Base-by-base conservation (phyloP, 1,140 invertebrate genomes). In the Drosophila nasuta region DNA sequence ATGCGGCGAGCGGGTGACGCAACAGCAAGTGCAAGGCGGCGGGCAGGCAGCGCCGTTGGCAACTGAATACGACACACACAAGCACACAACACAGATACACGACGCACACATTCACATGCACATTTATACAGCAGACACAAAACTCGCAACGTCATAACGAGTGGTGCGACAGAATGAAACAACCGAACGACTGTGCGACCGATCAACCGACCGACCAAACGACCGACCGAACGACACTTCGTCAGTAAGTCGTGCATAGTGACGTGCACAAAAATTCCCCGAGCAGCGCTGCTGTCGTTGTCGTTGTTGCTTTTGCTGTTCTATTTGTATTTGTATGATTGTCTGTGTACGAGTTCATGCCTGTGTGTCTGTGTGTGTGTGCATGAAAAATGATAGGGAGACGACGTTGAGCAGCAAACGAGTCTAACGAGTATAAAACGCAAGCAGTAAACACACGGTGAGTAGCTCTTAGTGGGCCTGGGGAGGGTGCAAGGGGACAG, bases 101-200 rank as follows among this genome's bases (percentile, higher is more conserved):
- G 20, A 54, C 8, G 43, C 10, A 60, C n/a, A 49, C 41, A 46
- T 38, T 54, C 7, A 64, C 38, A 65, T 28, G 30, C 30, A 33
- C 30, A 33, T 33, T 33, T 33, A 33, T 70, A 60, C 48, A 15
- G 75, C 79, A 82, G 79, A 75, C 83, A 87, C 80, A 80, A 87
- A 87, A 87, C 85, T 89, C 73, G 83, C 85, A 87, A 89, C 83
- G 83, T 88, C 85, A 88, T 88, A 88, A 81, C 80, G 85, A 83
- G 68, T 64, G 64, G 83, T 77, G 70, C 82, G 75, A 78, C 82
- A 75, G 77, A 74, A 82, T 59, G 62, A 79, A 79, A 64, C 30
- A 59, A 58, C 43, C 17, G 35, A 81, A 60, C 58, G 80, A 43
- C 6, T 11, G 56, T 8, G 15, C 7, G 49, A 65, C 57, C 28